These are phyloP conservation scores for Galeruca laticollis DNA, from an alignment of 2,888 invertebrate genomes.

Conservation along the genomic window DNA sequence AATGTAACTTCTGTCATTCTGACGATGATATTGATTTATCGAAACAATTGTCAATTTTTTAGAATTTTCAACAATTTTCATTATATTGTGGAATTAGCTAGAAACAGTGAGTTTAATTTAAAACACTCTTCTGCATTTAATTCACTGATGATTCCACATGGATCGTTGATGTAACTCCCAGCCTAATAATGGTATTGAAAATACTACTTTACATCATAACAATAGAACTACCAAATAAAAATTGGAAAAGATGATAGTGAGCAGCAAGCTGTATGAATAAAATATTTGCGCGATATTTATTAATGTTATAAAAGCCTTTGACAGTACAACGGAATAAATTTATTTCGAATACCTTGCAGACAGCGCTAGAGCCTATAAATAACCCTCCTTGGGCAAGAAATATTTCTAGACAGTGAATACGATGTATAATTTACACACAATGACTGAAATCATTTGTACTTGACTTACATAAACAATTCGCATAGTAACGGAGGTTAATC, in stretches of 20 bases:
- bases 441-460: conserved; percentile 47
- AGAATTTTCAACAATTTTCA: no score
- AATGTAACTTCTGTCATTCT: no score
- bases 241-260: not conserved
- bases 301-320: not conserved
- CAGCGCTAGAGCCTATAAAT: not conserved
- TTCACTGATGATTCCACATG: no score
- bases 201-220: not conserved
- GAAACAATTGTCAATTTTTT: no score
- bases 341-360: not conserved
- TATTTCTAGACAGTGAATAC: not conserved
- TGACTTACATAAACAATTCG: conserved; percentile 39
- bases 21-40: no score
- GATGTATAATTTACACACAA: conserved; percentile 50
- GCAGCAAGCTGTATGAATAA: not conserved
- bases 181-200: no score
- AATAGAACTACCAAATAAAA: no score
- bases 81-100: no score
- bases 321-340: conserved; percentile 1
- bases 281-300: not conserved
- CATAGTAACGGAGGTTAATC: conserved; percentile 45
- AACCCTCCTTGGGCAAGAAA: not conserved
- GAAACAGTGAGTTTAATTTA: no score
- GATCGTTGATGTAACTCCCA: no score
- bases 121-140: no score